Base-by-base conservation (phyloP, 2,888 invertebrate genomes). In the Cantharis lateralis region DNA sequence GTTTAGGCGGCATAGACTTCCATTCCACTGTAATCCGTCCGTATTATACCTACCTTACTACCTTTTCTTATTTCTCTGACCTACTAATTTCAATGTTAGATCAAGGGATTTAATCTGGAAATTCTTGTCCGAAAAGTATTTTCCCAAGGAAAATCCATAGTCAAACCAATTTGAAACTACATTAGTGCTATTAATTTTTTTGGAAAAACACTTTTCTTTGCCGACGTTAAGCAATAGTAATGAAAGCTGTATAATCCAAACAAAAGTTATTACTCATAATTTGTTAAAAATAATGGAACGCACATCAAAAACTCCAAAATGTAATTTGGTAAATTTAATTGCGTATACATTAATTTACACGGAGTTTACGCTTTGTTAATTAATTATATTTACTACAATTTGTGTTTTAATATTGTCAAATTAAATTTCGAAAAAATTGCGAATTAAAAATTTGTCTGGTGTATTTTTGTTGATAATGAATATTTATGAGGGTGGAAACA, bases 401-500 rank as follows among this genome's bases (percentile, higher is more conserved):
- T 48, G 48, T 48, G 48, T 48, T 48, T 48, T 48, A 48, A 48
- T 48, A 48, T 48, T 48, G 48, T 48, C 48, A 48, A 48, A 48
- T 48, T 48, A 48, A 48, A 48, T n/a, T 48, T 48, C 2, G 48
- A 48, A 72, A 72, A 71, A 68, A 61, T 18, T 64, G 13, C 20
- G 15, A 32, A 72, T 72, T 72, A 66, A 66, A 64, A 72, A 66
- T 72, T 72, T 61, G 68, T 64, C 72, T 64, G 32, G 28, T 72
- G 48, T 66, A 68, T 32, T 72, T 68, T 66, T 15, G 72, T 68
- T 20, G 68, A 72, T 72, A 68, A 64, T 72, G 72, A 64, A 72
- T 72, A 72, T 72, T 72, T 72, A 72, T 72, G 68, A 72, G 72
- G 72, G n/a, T 68, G 72, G 20, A 66, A 72, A 72, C 72, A 66